Conservation (phyloP, 2,113 vertebrate species). For the Hippocampus mohnikei region DNA sequence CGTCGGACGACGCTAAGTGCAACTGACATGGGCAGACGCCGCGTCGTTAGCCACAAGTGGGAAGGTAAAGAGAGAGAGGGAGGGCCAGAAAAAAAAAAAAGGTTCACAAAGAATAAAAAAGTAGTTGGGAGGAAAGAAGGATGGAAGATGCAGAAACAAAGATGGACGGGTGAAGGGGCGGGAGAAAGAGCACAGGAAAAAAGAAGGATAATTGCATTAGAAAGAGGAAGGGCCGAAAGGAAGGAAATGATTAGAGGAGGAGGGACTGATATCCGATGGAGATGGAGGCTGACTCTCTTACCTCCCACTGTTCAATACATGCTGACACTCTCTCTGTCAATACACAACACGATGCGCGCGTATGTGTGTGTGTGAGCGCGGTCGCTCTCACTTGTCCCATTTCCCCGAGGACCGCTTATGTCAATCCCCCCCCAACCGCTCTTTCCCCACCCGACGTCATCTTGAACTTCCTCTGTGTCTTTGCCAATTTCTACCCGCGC, state of each 20-base stretch:
- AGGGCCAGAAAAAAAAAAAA: conserved; percentile 3
- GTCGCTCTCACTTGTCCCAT: conserved; percentile 26
- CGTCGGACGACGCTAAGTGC: conserved; percentile 50
- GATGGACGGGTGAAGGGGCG: conserved; percentile 12
- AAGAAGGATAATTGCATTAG: conserved; percentile 74
- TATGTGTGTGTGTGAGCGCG: conserved; percentile 26
- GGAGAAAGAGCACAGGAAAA: conserved; percentile 48
- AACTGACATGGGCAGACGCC: conserved; percentile 46
- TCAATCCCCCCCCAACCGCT: conserved; percentile 10
- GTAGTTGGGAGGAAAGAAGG: conserved; percentile 22
- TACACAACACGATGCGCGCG: conserved; percentile 45
- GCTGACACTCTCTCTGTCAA: conserved; percentile 70
- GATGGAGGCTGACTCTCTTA: conserved; percentile 63
- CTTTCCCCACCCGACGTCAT: conserved; percentile 13
- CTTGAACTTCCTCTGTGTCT: conserved; percentile 25
- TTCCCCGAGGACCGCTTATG: conserved; percentile 32
- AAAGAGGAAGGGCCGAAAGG: conserved; percentile 73
- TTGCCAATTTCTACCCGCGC: conserved; percentile 9
- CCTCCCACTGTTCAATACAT: conserved; percentile 65
- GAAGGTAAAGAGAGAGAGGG: conserved; percentile 18
- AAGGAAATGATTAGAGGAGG: conserved; percentile 77
- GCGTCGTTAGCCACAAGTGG: conserved; percentile 41
- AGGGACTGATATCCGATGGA: conserved; percentile 74
- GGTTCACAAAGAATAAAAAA: conserved; percentile 18
- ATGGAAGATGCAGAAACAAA: conserved; percentile 24